Conservation (phyloP, 2,888 invertebrate species). For the Tanaodytes sp. region DNA sequence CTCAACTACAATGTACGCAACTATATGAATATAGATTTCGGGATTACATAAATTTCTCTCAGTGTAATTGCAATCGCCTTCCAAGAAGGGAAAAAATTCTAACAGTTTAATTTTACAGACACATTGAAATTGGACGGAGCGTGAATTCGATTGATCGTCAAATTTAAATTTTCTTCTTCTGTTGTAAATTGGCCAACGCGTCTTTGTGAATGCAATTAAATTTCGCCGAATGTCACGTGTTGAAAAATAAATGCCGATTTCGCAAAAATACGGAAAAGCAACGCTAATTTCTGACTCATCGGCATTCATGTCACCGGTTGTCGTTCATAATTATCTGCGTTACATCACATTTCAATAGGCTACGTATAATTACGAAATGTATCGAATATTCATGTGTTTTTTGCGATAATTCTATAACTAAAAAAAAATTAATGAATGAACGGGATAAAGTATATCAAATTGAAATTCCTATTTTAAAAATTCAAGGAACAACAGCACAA, state of each 20-base stretch:
- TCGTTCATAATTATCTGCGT: slow-evolving; percentile 37
- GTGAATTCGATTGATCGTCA: too few species aligned
- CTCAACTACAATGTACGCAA: too few species aligned
- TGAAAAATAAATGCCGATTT: slow-evolving; percentile 28
- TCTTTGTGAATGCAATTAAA: neutral
- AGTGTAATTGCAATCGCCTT: too few species aligned
- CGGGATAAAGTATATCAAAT: slow-evolving; percentile 22
- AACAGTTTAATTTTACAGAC: too few species aligned
- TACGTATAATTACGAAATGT: slow-evolving; percentile 29
- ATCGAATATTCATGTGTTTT: too few species aligned
- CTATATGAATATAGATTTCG: too few species aligned
- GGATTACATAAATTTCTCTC: too few species aligned
- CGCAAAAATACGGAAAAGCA: slow-evolving; percentile 34
- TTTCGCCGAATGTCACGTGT: slow-evolving; percentile 10
- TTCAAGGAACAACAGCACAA: too few species aligned
- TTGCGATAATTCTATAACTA: slow-evolving; percentile 13
- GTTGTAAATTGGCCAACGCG: too few species aligned
- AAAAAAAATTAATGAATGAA: slow-evolving; percentile 19
- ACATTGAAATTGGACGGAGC: too few species aligned
- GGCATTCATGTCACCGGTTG: slow-evolving; percentile 45
- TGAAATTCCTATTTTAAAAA: slow-evolving; percentile 10
- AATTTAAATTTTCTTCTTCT: too few species aligned
- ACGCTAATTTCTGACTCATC: slow-evolving; percentile 48
- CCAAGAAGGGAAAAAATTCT: too few species aligned
- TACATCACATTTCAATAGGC: slow-evolving; percentile 38